phyloP scores from a whole-genome alignment of 1,140 invertebrate genomes.

The Trichonephila inaurata region DNA sequence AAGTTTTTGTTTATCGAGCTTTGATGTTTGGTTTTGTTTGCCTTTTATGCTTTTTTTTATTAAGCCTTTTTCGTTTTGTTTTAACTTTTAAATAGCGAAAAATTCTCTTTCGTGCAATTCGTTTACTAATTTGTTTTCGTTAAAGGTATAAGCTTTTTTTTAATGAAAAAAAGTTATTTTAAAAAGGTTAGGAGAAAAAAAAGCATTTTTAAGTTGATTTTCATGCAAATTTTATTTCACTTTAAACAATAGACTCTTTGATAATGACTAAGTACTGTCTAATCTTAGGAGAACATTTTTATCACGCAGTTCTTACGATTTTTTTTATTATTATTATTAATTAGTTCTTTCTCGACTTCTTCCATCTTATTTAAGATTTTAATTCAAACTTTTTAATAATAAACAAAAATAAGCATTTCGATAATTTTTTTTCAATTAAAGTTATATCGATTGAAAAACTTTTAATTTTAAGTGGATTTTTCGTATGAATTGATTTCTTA shows the following conservation, averaged over 20 bases:
- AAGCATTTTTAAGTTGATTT: constrained; percentile 62
- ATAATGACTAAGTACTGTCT: constrained; percentile 49
- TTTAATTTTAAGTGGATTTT: neutral
- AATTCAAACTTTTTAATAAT: constrained; percentile 21
- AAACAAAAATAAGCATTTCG: neutral
- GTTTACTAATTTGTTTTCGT: constrained; percentile 68
- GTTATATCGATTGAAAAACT: neutral
- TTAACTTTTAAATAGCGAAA: constrained; percentile 40
- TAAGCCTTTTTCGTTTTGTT: constrained; percentile 41
- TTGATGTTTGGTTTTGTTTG: constrained; percentile 67
- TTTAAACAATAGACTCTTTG: constrained; percentile 55
- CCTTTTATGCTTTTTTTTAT: constrained; percentile 30
- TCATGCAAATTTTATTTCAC: constrained; percentile 69
- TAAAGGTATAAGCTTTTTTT: constrained; percentile 31
- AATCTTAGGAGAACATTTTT: neutral
- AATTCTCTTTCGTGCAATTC: constrained; percentile 44
- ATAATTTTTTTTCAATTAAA: neutral
- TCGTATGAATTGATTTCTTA: constrained; percentile 2
- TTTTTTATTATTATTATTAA: neutral
- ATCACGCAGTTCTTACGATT: neutral
- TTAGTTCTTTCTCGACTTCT: neutral
- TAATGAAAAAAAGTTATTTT: neutral
- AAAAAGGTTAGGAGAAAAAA: neutral
- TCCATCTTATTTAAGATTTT: neutral
- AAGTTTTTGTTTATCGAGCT: constrained; percentile 68